phyloP scores from a whole-genome alignment of 2,888 invertebrate genomes.

The Agriotes lineatus region DNA sequence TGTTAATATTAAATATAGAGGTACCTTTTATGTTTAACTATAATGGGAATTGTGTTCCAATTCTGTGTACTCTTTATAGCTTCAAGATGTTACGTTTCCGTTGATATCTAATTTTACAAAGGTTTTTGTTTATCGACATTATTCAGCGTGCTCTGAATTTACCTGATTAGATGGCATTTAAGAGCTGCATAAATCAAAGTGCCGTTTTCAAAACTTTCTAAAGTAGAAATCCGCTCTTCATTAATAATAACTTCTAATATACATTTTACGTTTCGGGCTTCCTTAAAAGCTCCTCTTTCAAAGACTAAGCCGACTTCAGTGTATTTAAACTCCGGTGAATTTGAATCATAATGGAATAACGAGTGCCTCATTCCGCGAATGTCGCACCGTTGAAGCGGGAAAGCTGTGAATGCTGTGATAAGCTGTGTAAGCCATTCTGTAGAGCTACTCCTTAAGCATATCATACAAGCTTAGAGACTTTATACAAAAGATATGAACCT shows the following conservation, averaged over 20 bases:
- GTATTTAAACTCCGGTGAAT: constrained; percentile 58
- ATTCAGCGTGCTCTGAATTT: neutral
- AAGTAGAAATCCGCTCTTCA: constrained; percentile 45
- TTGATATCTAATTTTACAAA: too few species aligned
- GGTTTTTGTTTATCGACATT: too few species aligned
- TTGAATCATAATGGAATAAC: constrained; percentile 61
- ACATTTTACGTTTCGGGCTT: constrained; percentile 47
- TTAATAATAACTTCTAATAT: constrained; percentile 57
- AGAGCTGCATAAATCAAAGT: constrained; percentile 24
- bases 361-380: constrained; percentile 55
- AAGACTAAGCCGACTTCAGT: constrained; percentile 50
- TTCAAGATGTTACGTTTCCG: too few species aligned
- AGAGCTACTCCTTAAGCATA: constrained; percentile 53
- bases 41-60: too few species aligned
- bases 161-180: constrained; percentile 4
- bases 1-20: too few species aligned
- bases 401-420: constrained; percentile 59
- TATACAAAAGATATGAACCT: constrained; percentile 50
- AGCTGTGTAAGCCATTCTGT: constrained; percentile 58
- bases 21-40: too few species aligned
- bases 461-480: constrained; percentile 49
- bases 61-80: too few species aligned
- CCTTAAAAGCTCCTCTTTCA: constrained; percentile 43
- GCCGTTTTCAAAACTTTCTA: constrained; percentile 24
- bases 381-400: constrained; percentile 54